Evolutionary conservation across 1,140 invertebrate species (phyloP), one percentile per base, ranked within the genome.

Genomic region (Drosophila neocordata): DNA sequence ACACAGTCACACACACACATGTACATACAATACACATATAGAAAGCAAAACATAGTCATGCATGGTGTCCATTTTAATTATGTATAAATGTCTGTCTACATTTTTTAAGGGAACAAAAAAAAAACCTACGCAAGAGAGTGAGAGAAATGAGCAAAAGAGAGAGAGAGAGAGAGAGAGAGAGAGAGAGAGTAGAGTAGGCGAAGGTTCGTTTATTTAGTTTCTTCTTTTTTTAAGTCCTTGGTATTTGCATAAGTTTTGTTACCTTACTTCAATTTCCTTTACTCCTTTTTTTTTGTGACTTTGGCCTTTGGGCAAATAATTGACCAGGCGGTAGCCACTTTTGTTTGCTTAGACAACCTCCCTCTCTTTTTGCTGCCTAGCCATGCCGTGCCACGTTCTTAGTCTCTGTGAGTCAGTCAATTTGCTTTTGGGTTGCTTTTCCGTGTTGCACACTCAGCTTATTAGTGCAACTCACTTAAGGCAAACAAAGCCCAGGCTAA

Each of bases 381-480:
- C 22, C 34, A 18, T 27, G 41, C 41, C 41, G 8, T 34, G 4
- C 2, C 27, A 6, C 27, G 3, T 1, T 20, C 15, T 7, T n/a
- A 22, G 20, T n/a, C 7, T 20, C 48, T 52, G 73, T 76, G 61
- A 77, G 37, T 79, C 69, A 64, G 69, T 79, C 76, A 65, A 79
- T 77, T 70, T 48, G 41, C 41, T 48, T 48, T 48, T 48, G 41
- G 41, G 71, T 75, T 59, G 65, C 66, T 52, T 62, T 63, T 56
- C 60, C 51, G 44, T 55, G 37, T 67, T 41, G 69, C 65, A 52
- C 55, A 68, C 59, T 75, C 58, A 73, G 77, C 79, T 82, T 81
- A 81, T 82, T 82, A 81, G 73, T 70, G 65, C 69, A 82, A 71
- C 66, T 70, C 79, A 82, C 79, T 82, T 82, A 83, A 65, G 79